Evolutionary conservation across 2,797 vertebrate species (phyloP).

Genomic region (Chanos chanos): DNA sequence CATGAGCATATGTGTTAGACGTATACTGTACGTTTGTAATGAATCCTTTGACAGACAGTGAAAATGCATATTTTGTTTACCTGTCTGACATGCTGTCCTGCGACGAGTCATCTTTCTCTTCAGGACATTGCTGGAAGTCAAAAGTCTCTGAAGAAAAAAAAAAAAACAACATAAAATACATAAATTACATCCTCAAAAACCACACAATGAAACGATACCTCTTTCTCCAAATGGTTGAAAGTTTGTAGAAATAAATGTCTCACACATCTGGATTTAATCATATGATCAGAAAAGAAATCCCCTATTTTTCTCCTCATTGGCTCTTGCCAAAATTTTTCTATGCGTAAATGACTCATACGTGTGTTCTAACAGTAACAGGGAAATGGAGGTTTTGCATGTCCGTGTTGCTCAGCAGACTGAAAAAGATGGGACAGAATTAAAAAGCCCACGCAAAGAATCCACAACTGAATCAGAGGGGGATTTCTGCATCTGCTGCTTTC

Average conservation of each 20-base stretch:
- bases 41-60: constrained; percentile 47
- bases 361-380: no score
- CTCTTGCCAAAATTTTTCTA: no score
- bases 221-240: constrained; percentile 25
- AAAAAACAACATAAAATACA: constrained; percentile 27
- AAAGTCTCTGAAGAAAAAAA: constrained; percentile 54
- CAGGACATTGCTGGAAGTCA: constrained; percentile 61
- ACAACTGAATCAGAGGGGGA: no score
- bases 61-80: constrained; percentile 45
- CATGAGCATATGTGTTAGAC: no score
- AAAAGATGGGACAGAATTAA: no score
- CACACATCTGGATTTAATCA: constrained; percentile 19
- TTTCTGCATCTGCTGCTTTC: no score
- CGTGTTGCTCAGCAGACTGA: no score
- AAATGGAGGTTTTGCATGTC: no score
- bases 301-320: not conserved
- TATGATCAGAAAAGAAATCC: not conserved
- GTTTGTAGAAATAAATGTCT: constrained; percentile 16
- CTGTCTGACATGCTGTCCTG: constrained; percentile 59
- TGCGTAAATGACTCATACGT: no score
- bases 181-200: constrained; percentile 10
- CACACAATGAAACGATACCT: not conserved
- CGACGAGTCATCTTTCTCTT: constrained; percentile 50
- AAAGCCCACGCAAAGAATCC: no score
- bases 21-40: no score